These are phyloP conservation scores for Synergus gifuensis DNA, from an alignment of 2,888 invertebrate genomes.

Conservation along the genomic window DNA sequence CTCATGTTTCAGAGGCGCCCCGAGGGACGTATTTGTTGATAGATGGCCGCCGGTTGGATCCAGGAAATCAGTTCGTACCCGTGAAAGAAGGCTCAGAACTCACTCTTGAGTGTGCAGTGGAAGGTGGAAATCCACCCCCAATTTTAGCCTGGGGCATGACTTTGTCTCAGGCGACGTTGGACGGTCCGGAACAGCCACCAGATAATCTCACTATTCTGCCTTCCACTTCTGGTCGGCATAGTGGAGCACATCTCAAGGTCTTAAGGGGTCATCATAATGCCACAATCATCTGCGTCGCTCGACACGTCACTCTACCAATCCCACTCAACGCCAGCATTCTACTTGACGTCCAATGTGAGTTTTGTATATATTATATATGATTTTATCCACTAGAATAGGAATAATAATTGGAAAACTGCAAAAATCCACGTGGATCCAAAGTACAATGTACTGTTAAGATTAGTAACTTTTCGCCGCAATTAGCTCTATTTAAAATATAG, in stretches of 20 bases:
- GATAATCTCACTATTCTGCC: constrained; percentile 74
- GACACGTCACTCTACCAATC: constrained; percentile 82
- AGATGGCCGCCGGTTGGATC: constrained; percentile 90
- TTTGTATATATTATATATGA: constrained; percentile 47
- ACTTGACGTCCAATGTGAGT: constrained; percentile 85
- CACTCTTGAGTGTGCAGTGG: constrained; percentile 91
- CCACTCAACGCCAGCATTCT: constrained; percentile 81
- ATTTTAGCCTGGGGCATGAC: constrained; percentile 83
- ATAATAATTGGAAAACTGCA: not conserved
- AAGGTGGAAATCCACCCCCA: constrained; percentile 88
- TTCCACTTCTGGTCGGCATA: constrained; percentile 74
- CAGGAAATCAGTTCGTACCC: constrained; percentile 92
- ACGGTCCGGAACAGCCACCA: constrained; percentile 74
- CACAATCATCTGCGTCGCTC: constrained; percentile 88
- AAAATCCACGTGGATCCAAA: not conserved
- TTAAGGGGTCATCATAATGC: constrained; percentile 93
- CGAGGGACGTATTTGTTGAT: constrained; percentile 91
- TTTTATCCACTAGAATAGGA: not conserved
- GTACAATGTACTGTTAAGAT: too few species aligned
- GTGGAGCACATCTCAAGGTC: constrained; percentile 85
- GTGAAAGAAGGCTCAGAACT: constrained; percentile 91
- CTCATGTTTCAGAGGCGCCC: constrained; percentile 85
- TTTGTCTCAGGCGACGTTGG: constrained; percentile 78
- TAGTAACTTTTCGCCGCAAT: too few species aligned
- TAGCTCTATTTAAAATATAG: too few species aligned